phyloP scores from a whole-genome alignment of 2,888 invertebrate species.

The Andricus curvator region DNA sequence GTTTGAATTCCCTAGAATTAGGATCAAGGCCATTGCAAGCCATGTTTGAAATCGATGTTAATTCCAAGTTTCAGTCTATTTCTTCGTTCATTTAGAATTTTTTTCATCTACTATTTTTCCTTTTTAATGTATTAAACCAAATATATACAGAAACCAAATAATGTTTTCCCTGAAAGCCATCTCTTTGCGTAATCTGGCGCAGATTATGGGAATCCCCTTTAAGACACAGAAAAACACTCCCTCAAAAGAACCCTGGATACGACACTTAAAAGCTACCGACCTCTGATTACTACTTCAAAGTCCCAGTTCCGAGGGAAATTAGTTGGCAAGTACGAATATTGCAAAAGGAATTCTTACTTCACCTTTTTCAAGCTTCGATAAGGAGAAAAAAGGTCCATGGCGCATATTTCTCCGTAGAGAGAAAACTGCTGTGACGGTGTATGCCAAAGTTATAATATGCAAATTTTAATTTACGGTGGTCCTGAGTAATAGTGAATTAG shows the following conservation, averaged over 20 bases:
- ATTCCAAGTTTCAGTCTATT: too few species aligned
- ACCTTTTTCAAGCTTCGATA: not conserved
- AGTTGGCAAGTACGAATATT: constrained; percentile 32
- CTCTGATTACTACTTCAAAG: constrained; percentile 32
- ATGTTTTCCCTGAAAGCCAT: not conserved
- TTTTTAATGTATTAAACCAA: too few species aligned
- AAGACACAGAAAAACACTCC: not conserved
- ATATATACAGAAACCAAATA: too few species aligned
- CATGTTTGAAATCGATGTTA: too few species aligned
- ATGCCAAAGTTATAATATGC: constrained; percentile 23
- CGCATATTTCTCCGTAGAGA: not conserved
- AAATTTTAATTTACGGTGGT: constrained; percentile 35
- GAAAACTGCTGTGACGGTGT: not conserved
- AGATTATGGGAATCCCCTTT: not conserved
- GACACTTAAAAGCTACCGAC: constrained; percentile 7
- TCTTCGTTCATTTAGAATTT: too few species aligned
- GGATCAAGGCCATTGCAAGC: too few species aligned
- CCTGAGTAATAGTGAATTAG: constrained; percentile 20
- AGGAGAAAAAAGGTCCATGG: not conserved
- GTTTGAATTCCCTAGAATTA: too few species aligned
- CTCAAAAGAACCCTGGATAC: constrained; percentile 18
- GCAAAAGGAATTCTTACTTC: constrained; percentile 3
- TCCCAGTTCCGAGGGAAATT: constrained; percentile 31
- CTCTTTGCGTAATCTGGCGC: not conserved
- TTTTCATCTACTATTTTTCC: too few species aligned